Conservation (phyloP, 2,113 vertebrate genomes). For the Chunga burmeisteri region DNA sequence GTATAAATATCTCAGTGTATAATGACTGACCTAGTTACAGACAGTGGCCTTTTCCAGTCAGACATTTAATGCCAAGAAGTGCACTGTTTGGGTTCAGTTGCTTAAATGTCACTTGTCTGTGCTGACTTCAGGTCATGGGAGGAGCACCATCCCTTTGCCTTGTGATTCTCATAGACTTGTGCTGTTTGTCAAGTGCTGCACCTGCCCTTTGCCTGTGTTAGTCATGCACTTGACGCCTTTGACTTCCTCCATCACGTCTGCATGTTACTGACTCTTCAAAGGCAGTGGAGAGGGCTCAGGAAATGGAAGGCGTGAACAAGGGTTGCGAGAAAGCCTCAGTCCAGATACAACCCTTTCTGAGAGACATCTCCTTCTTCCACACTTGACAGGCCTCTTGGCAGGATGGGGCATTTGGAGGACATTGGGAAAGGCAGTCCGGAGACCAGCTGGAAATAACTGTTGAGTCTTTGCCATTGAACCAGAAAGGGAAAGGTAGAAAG, state of each 20-base stretch:
- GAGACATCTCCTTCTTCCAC: constrained; percentile 20
- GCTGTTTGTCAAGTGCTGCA: not conserved
- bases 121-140: not conserved
- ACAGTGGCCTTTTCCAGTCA: constrained; percentile 26
- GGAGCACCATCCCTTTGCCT: not conserved
- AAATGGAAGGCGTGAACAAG: not conserved
- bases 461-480: constrained; percentile 25
- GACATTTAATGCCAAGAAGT: constrained; percentile 49
- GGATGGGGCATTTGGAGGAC: constrained; percentile 34
- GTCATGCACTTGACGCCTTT: not conserved
- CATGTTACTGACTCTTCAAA: not conserved
- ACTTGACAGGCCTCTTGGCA: not conserved
- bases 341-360: not conserved
- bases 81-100: constrained; percentile 36
- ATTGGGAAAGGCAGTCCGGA: not conserved
- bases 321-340: not conserved
- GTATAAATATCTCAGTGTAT: constrained; percentile 52
- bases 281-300: not conserved
- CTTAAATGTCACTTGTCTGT: constrained; percentile 32
- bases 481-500: constrained; percentile 20
- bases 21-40: constrained; percentile 21
- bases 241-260: not conserved
- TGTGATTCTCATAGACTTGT: not conserved
- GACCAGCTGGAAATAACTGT: constrained; percentile 1
- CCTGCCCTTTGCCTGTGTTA: not conserved